Base-by-base conservation (phyloP, 2,888 invertebrate genomes). In the Halictus quadricinctus region DNA sequence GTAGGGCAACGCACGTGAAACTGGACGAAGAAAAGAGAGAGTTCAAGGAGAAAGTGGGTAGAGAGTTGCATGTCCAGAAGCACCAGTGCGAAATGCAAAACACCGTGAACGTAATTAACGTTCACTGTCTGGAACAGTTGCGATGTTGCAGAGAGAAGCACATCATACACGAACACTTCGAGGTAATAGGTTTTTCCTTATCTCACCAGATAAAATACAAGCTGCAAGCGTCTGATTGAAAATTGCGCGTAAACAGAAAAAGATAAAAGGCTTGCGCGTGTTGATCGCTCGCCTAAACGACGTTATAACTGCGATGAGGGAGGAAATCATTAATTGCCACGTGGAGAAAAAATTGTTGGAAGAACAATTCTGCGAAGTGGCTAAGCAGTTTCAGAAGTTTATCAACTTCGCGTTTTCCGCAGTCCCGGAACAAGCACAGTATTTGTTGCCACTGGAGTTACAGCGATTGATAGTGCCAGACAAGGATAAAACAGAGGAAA, bases 341-440 rank as follows among this genome's bases (percentile, higher is more conserved):
- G 43, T 72, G 18, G 77, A 90, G 75, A 86, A 83, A 46, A 66
- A 79, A 69, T 70, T 94, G 10, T 92, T 95, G 66, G 93, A 95
- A 88, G 90, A 91, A 48, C 95, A 94, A 85, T 81, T 95, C 12
- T 77, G 91, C 58, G 92, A 94, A 78, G 93, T 95, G 58, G 89
- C 95, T n/a, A 91, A 91, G 29, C 95, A 95, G 85, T 95, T 95
- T 90, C 95, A 95, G 88, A 95, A 95, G 88, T 95, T 95, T 87
- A 95, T 95, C 58, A 94, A 95, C 89, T 95, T 95, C 85, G 94
- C 95, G 8, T 92, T 96, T 60, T 91, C 93, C 64, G 93, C 95
- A 1, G 89, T 94, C 6, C 95, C 95, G 2, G 95, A 95, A 0
- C 95, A 95, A 89, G 95, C 95, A 0, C 95, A 95, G 89, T 95